phyloP scores from a whole-genome alignment of 1,140 invertebrate species.

The Cephus cinctus region DNA sequence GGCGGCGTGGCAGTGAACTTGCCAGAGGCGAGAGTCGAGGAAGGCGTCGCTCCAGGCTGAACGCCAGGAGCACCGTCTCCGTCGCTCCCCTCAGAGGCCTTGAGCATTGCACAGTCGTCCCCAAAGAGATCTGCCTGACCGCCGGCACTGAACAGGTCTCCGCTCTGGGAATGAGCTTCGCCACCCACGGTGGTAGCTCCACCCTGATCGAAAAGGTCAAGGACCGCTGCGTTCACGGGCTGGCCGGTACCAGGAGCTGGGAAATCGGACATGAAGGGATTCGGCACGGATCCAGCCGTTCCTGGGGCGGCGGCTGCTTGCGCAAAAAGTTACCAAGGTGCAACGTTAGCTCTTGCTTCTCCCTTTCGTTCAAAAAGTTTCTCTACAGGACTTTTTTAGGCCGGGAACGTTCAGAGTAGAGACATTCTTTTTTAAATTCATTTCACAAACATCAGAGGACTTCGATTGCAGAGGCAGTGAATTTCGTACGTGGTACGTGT shows the following conservation, averaged over 20 bases:
- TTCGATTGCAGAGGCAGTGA: too few relatives aligned
- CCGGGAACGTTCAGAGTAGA: too few relatives aligned
- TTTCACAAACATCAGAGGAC: too few relatives aligned
- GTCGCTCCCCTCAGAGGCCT: slow-evolving; percentile 30
- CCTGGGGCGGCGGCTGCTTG: slow-evolving; percentile 69
- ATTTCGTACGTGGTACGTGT: too few relatives aligned
- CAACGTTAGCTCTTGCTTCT: slow-evolving; percentile 28
- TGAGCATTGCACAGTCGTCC: slow-evolving; percentile 46
- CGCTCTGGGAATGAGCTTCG: slow-evolving; percentile 25
- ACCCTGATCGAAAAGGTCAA: slow-evolving; percentile 26
- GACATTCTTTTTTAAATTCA: too few relatives aligned
- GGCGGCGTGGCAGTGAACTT: slow-evolving; percentile 54
- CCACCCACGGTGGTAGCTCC: slow-evolving; percentile 37
- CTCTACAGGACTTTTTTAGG: too few relatives aligned
- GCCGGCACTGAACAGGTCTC: slow-evolving; percentile 51
- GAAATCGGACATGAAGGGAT: slow-evolving; percentile 60
- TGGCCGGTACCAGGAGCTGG: slow-evolving; percentile 38
- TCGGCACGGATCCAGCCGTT: slow-evolving; percentile 56
- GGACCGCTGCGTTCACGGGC: slow-evolving; percentile 15
- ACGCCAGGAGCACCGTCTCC: slow-evolving; percentile 33
- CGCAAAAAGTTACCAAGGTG: slow-evolving; percentile 49
- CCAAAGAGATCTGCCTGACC: slow-evolving; percentile 52
- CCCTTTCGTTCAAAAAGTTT: too few relatives aligned
- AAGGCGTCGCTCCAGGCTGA: slow-evolving; percentile 31
- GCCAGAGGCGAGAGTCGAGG: slow-evolving; percentile 29